A percentile compares a stretch with the other conserved stretches of the same genome.
Conservation (phyloP, 2,888 invertebrate species). For the Rotaria magnacalcarata region DNA sequence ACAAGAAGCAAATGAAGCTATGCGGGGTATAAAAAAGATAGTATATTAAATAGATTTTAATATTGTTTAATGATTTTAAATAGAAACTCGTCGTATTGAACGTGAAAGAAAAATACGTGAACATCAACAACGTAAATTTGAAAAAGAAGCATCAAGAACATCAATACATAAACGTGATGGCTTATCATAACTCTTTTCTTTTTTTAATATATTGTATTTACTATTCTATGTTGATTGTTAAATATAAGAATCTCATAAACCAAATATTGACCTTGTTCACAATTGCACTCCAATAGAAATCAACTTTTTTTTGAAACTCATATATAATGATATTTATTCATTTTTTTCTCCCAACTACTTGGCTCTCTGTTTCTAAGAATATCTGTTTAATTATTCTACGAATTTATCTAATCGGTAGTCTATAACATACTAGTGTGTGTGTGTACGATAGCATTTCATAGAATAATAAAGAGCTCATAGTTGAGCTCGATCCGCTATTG, state of each 20-base stretch:
- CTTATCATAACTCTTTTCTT: not conserved
- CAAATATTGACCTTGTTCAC: not conserved
- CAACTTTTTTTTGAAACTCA: not conserved
- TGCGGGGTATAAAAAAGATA: not conserved
- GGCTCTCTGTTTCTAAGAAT: not conserved
- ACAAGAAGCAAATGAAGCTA: not conserved
- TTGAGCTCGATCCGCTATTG: not conserved
- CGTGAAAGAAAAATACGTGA: conserved; percentile 9
- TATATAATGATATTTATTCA: not conserved
- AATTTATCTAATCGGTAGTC: not conserved
- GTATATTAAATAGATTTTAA: too few species aligned
- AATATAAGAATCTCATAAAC: not conserved
- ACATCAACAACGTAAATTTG: not conserved
- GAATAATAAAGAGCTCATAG: not conserved
- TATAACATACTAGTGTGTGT: not conserved
- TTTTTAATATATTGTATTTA: not conserved
- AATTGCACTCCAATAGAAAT: not conserved
- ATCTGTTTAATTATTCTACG: not conserved
- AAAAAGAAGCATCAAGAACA: conserved; percentile 2
- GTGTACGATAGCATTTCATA: not conserved
- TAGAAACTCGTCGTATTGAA: conserved; percentile 6
- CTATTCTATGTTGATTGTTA: not conserved
- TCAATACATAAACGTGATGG: not conserved
- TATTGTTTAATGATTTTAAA: not conserved
- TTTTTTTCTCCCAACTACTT: not conserved